Base-by-base conservation (phyloP, 2,113 vertebrate genomes). In the Pluvianellus socialis region DNA sequence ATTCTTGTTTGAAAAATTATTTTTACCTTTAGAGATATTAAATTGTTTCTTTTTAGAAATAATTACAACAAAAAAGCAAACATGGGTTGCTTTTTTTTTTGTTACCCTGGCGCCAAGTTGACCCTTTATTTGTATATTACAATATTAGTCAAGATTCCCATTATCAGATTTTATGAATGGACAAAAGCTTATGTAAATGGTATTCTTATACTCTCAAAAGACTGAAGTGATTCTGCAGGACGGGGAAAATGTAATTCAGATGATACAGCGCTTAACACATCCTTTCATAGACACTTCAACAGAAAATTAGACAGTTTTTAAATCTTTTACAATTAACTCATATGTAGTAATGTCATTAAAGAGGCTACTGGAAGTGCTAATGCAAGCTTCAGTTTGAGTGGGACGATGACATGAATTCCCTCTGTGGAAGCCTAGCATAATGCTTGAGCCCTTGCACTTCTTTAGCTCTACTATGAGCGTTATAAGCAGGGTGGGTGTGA, bases 81-180 rank as follows among this genome's bases (percentile, higher is more conserved):
- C 20, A 62, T 26, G 15, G 7, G 75, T 21, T 20, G 28, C 35
- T 33, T 56, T 52, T 59, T 72, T 21, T 62, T 38, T 49, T 38
- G 26, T 65, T 76, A 79, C 52, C 18, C 27, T 21, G 12, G 68
- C 32, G 45, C 87, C 74, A 90, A 44, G 13, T 10, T 79, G 40
- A 14, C 11, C 35, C 22, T 83, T 90, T 86, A 66, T 62, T 90
- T 80, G 17, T 80, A n/a, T 22, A 56, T 62, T 71, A 49, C 66
- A 88, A 52, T 5, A 1, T 82, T 72, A 82, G 45, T 73, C 55
- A 86, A 76, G 68, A 49, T 19, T 83, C n/a, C 22, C 47, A 14
- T 63, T 88, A 79, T 32, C 53, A 79, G 53, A 81, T 75, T 85
- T 92, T 91, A 82, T 86, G 86, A 95, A 92, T 68, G 61, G 86